Evolutionary conservation across 2,113 vertebrate species (phyloP).

Genomic region (Alouatta palliata): DNA sequence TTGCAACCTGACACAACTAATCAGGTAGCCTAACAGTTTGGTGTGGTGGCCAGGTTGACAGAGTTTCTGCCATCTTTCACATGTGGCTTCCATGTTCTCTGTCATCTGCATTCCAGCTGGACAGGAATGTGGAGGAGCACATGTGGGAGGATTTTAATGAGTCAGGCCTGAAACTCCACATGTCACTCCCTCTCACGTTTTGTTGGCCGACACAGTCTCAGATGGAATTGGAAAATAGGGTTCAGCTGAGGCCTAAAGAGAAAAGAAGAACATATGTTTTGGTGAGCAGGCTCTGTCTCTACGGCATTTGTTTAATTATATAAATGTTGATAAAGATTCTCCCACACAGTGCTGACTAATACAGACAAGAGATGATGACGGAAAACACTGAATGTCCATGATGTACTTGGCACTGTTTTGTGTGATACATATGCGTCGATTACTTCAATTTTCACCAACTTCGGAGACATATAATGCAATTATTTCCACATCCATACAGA

Average conservation of each 20-base stretch:
- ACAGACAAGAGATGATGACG: not conserved
- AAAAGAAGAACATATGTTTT: not conserved
- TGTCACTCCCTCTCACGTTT: not conserved
- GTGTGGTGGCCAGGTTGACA: not conserved
- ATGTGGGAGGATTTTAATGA: not conserved
- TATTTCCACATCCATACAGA: not conserved
- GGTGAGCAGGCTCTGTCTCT: conserved; percentile 36
- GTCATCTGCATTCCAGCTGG: not conserved
- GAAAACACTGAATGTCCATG: not conserved
- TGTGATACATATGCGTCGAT: not conserved
- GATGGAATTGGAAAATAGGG: not conserved
- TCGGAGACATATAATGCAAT: not conserved
- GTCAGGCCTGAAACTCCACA: not conserved
- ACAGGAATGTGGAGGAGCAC: not conserved
- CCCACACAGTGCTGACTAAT: not conserved
- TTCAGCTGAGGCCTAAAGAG: not conserved
- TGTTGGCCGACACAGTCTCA: not conserved
- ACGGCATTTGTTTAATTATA: conserved; percentile 40
- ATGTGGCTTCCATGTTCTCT: not conserved
- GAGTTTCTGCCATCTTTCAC: not conserved
- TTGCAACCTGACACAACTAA: not conserved
- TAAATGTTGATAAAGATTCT: conserved; percentile 57
- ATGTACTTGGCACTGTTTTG: not conserved
- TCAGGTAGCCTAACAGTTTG: not conserved
- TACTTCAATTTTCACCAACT: not conserved